A percentile compares a stretch with the other conserved stretches of the same genome.
Conservation (phyloP, 2,113 vertebrate species). For the Gorsachius goisagi region DNA sequence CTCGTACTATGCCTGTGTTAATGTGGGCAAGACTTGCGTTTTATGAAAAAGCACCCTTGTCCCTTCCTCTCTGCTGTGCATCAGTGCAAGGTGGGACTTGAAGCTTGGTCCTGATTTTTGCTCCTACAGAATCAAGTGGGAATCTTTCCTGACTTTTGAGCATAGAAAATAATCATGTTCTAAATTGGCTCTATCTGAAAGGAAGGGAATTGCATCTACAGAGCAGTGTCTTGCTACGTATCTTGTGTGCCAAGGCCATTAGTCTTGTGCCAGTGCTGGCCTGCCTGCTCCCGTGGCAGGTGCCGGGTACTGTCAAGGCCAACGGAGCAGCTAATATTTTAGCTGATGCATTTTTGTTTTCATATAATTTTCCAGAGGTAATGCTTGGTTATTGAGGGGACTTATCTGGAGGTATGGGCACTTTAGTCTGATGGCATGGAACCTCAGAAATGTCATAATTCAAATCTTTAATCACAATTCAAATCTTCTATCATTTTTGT, state of each 20-base stretch:
- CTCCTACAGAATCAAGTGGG: neutral
- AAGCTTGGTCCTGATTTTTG: neutral
- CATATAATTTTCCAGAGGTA: neutral
- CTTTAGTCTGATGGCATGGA: neutral
- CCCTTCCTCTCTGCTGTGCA: neutral
- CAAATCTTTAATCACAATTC: neutral
- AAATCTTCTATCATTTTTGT: neutral
- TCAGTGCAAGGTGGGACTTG: neutral
- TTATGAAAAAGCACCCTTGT: neutral
- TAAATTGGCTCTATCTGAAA: neutral
- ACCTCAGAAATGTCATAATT: neutral
- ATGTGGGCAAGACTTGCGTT: neutral
- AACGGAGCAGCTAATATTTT: neutral
- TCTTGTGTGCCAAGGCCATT: neutral
- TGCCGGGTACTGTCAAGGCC: neutral
- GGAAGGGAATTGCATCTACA: accelerated
- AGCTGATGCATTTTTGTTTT: neutral
- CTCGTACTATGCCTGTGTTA: neutral
- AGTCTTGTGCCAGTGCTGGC: neutral
- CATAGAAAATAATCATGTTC: neutral
- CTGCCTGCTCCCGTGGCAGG: neutral
- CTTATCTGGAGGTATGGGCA: neutral
- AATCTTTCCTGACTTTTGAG: neutral
- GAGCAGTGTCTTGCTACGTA: neutral
- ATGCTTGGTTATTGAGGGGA: neutral